Evolutionary conservation across 2,888 invertebrate species (phyloP).

Genomic region (Notodonta dromedarius): DNA sequence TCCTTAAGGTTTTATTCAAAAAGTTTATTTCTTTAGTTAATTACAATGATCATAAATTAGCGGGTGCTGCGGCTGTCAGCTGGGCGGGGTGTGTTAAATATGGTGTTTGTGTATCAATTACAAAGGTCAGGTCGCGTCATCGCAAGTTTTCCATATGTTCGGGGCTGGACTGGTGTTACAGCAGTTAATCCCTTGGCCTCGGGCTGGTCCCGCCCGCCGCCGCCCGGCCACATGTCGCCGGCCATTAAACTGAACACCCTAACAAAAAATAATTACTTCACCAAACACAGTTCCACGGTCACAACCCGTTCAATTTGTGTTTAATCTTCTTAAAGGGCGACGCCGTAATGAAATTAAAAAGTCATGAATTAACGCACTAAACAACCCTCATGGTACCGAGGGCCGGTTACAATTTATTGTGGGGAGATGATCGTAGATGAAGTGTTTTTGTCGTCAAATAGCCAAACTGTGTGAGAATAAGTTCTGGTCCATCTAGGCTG

Average conservation of each 20-base stretch:
- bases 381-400: conserved; percentile 34
- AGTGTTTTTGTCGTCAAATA: conserved; percentile 16
- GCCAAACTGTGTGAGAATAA: conserved; percentile 11
- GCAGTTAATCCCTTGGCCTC: conserved; percentile 43
- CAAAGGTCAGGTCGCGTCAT: conserved; percentile 42
- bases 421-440: conserved; percentile 26
- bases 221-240: conserved; percentile 66
- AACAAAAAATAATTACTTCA: conserved; percentile 80
- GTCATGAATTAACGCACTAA: conserved; percentile 47
- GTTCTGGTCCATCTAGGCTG: neutral
- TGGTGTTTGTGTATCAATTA: conserved; percentile 26
- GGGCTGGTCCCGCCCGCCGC: conserved; percentile 31
- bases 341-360: conserved; percentile 50
- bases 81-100: conserved; percentile 1
- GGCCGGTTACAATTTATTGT: conserved; percentile 24
- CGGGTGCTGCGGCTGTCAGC: conserved; percentile 6
- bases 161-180: conserved; percentile 43
- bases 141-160: conserved; percentile 63
- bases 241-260: conserved; percentile 71
- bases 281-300: conserved; percentile 63
- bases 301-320: conserved; percentile 62
- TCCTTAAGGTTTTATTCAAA: conserved; percentile 30
- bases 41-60: conserved; percentile 36
- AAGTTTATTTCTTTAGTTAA: conserved; percentile 27
- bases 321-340: conserved; percentile 45